A percentile compares a stretch with the other conserved stretches of the same genome.
These are phyloP conservation scores for Porites cylindrica DNA, from an alignment of 92 coral and sea anemone genomes.

Conservation along the genomic window DNA sequence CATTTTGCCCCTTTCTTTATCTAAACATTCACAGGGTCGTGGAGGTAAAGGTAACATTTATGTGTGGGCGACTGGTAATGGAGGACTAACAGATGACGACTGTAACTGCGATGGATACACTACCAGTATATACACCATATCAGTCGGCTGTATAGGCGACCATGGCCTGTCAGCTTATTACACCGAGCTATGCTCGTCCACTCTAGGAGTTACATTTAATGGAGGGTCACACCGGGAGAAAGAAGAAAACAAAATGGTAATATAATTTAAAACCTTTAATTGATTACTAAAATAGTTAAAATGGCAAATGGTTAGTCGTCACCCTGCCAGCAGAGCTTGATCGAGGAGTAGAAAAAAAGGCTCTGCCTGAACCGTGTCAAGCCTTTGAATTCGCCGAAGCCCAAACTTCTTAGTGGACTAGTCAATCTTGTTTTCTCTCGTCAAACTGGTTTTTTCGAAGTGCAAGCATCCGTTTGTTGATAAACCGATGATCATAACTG, in stretches of 20 bases:
- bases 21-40: slow-evolving; percentile 72
- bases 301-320: too few relatives aligned
- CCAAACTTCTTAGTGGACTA: too few relatives aligned
- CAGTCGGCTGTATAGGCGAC: slow-evolving; percentile 91
- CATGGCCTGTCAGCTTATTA: slow-evolving; percentile 96
- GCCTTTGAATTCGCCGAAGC: too few relatives aligned
- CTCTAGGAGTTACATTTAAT: slow-evolving; percentile 92
- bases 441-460: too few relatives aligned
- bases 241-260: slow-evolving; percentile 93
- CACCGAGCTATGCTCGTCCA: slow-evolving; percentile 94
- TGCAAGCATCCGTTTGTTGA: too few relatives aligned
- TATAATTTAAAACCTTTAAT: too few relatives aligned
- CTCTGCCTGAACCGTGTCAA: too few relatives aligned
- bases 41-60: slow-evolving; percentile 93
- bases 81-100: slow-evolving; percentile 95
- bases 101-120: slow-evolving; percentile 97
- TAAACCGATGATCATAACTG: too few relatives aligned
- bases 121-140: slow-evolving; percentile 88
- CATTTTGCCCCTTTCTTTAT: not conserved
- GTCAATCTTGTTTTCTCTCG: too few relatives aligned
- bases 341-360: too few relatives aligned
- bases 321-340: too few relatives aligned
- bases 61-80: slow-evolving; percentile 98
- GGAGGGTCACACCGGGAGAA: slow-evolving; percentile 95
- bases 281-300: too few relatives aligned